Conservation (phyloP, 2,888 invertebrate genomes). For the Diaperis boleti region DNA sequence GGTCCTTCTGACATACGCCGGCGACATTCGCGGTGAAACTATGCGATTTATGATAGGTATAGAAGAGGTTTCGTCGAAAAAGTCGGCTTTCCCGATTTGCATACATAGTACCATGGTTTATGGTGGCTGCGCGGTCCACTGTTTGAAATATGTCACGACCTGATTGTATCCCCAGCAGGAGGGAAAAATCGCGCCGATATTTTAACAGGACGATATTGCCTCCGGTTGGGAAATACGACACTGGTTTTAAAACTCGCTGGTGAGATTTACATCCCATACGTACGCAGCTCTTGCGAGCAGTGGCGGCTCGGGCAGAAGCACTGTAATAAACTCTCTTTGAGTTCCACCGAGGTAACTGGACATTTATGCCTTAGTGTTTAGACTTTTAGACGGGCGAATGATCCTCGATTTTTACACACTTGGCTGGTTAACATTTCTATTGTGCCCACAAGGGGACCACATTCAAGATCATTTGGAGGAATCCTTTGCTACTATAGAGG, state of each 20-base stretch:
- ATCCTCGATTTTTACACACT: no score
- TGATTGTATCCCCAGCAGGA: constrained; percentile 40
- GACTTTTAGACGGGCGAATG: no score
- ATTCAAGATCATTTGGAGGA: no score
- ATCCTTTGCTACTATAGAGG: no score
- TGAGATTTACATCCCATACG: constrained; percentile 8
- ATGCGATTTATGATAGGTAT: constrained; percentile 58
- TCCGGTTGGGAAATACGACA: constrained; percentile 16
- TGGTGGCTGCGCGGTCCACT: constrained; percentile 51
- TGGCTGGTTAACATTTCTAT: no score
- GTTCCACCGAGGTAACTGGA: no score
- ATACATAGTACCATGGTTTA: constrained; percentile 61
- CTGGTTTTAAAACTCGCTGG: constrained; percentile 11
- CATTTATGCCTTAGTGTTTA: no score
- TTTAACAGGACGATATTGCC: constrained; percentile 34
- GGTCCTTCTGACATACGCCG: constrained; percentile 56
- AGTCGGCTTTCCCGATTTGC: constrained; percentile 59
- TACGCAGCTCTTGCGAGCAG: constrained; percentile 2
- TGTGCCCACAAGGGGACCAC: no score
- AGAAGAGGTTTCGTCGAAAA: constrained; percentile 55
- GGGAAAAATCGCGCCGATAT: constrained; percentile 39
- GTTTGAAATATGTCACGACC: constrained; percentile 44
- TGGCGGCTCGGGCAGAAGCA: no score
- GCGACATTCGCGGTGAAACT: constrained; percentile 57
- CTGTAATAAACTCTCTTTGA: no score